Evolutionary conservation across 2,113 vertebrate species (phyloP).

Genomic region (Aix galericulata): DNA sequence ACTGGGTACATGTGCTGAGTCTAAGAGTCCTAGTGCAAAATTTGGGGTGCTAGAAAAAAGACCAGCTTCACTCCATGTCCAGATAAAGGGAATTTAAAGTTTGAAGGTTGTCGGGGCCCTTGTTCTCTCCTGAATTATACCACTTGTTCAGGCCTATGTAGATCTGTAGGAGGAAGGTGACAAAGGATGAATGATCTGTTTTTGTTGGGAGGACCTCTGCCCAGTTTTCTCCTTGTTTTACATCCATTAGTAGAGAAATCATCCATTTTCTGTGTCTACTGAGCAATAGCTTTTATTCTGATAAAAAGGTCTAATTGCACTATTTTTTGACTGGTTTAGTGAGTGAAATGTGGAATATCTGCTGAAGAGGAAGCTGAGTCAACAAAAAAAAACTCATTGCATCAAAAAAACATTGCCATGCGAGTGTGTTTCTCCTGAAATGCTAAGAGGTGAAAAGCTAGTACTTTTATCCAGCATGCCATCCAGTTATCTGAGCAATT

Average conservation of each 20-base stretch:
- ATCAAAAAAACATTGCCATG: not conserved
- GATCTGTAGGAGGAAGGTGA: not conserved
- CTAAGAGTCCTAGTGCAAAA: not conserved
- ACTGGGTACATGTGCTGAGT: not conserved
- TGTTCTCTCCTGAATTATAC: not conserved
- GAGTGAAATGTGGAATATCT: not conserved
- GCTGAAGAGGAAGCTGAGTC: constrained; percentile 29
- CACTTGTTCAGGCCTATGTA: not conserved
- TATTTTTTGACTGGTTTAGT: not conserved
- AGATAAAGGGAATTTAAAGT: not conserved
- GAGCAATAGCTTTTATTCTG: not conserved
- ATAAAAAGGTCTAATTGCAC: not conserved
- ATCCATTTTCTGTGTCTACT: not conserved
- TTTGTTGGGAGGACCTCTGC: not conserved
- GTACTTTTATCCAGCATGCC: constrained; percentile 7
- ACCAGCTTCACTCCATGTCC: not conserved
- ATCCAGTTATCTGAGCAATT: constrained; percentile 48
- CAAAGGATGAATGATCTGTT: not conserved
- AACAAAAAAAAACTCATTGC: constrained; percentile 29
- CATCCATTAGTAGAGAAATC: not conserved
- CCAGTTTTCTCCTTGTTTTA: not conserved
- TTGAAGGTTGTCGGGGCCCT: accelerated
- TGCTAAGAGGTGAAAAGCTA: not conserved
- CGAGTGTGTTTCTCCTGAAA: constrained; percentile 10
- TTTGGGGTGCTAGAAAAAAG: not conserved